These are phyloP conservation scores for Babylonia areolata DNA, from an alignment of 1,140 invertebrate species.

Conservation along the genomic window DNA sequence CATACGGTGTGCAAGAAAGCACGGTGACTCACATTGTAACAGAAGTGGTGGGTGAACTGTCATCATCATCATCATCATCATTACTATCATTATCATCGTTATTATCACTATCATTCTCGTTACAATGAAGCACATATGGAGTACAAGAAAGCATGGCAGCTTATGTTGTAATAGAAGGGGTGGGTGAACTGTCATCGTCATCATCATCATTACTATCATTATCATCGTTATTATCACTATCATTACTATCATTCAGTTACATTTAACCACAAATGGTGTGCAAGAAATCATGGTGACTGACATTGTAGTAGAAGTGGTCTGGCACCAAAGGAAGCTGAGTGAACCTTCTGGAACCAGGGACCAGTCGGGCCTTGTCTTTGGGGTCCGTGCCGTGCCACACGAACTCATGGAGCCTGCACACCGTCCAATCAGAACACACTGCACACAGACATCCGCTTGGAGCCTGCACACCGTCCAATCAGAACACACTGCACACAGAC, in stretches of 20 bases:
- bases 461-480: too few relatives aligned
- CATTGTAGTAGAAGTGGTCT: conserved; percentile 75
- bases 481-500: too few relatives aligned
- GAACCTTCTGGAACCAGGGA: conserved; percentile 64
- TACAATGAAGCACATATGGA: too few relatives aligned
- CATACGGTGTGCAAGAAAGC: too few relatives aligned
- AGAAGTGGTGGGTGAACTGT: not conserved
- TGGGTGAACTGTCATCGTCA: not conserved
- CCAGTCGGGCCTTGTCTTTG: conserved; percentile 64
- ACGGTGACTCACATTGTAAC: not conserved
- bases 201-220: too few relatives aligned
- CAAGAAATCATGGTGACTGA: conserved; percentile 45
- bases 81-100: too few relatives aligned
- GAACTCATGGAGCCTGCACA: conserved; percentile 72
- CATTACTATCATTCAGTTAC: not conserved
- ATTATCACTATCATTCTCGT: too few relatives aligned
- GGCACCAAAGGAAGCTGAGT: conserved; percentile 68
- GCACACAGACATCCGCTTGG: too few relatives aligned
- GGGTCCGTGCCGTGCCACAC: conserved; percentile 72
- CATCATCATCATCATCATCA: too few relatives aligned
- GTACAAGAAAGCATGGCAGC: too few relatives aligned
- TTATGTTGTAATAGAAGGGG: not conserved
- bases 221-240: too few relatives aligned
- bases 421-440: too few relatives aligned
- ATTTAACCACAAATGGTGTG: not conserved